These are phyloP conservation scores for Doryteuthis pealeii DNA, from an alignment of 1,140 invertebrate species.

Conservation along the genomic window DNA sequence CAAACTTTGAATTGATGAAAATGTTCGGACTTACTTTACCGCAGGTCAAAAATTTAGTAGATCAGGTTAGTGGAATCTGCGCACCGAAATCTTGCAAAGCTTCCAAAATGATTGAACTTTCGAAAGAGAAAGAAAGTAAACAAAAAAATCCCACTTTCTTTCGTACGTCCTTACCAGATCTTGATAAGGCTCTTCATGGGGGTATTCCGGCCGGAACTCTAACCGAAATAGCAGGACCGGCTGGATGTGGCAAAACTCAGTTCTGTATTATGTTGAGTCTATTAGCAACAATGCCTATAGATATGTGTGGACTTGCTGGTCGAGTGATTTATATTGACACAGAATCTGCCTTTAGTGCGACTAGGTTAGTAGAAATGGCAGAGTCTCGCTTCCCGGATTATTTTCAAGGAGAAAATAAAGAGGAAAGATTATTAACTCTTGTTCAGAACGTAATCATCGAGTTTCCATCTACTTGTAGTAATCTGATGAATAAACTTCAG, in stretches of 20 bases:
- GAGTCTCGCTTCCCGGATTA: constrained; percentile 27
- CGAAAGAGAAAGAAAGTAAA: constrained; percentile 13
- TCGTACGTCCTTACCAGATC: constrained; percentile 32
- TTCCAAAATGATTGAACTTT: constrained; percentile 2
- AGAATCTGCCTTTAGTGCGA: constrained; percentile 46
- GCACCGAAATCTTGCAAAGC: constrained; percentile 28
- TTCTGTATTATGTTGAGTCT: constrained; percentile 48
- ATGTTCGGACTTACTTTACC: constrained; percentile 25
- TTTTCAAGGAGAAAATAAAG: constrained; percentile 17
- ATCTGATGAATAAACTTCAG: constrained; percentile 38
- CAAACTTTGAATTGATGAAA: constrained; percentile 37
- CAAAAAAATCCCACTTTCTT: constrained; percentile 26
- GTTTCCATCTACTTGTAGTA: constrained; percentile 33
- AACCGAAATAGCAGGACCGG: constrained; percentile 47
- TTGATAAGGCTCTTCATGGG: constrained; percentile 43
- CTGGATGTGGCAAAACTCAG: constrained; percentile 54
- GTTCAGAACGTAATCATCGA: constrained; percentile 31
- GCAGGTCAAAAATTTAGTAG: constrained; percentile 26
- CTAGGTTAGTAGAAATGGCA: constrained; percentile 42
- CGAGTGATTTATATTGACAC: constrained; percentile 49
- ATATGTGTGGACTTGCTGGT: constrained; percentile 29
- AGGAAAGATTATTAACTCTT: constrained; percentile 23
- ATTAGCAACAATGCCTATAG: constrained; percentile 27
- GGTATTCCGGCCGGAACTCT: constrained; percentile 40
- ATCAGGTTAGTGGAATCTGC: constrained; percentile 30